Evolutionary conservation across 2,888 invertebrate species (phyloP), one percentile per base, ranked within the genome.

Genomic region (Ecdyonurus torrentis): DNA sequence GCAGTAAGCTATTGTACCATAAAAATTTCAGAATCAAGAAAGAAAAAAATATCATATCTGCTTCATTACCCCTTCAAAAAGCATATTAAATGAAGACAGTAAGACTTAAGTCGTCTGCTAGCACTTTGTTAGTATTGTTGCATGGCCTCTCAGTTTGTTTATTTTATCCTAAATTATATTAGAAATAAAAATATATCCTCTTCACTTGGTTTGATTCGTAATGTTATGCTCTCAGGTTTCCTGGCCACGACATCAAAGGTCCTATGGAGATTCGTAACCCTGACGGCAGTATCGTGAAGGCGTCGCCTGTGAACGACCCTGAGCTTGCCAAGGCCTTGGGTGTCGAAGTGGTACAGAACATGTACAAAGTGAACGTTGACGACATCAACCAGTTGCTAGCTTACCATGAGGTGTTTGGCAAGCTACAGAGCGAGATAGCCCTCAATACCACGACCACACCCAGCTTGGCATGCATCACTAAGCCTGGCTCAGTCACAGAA

Each of bases 361-460:
- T 87, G 84, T 87, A 86, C 72, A 87, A 87, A 77, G 76, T 77
- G 24, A 86, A 89, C 72, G 89, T 90, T 5, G 91, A 91, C 72
- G 91, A 91, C 71, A 81, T 91, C 63, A 90, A 89, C 68, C 90
- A 90, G 71, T 76, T 91, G 67, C 77, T 91, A 66, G 89, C 89
- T 53, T 91, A 91, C 75, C 91, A 91, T 72, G 91, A 91, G 75
- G 90, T 91, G 58, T 91, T 86, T 72, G 86, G 86, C 25, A 86
- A 86, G 71, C 74, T 86, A 64, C 84, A 83, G 68, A 78, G 77
- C 66, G 80, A 80, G n/a, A 55, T 55, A 7, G 63, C 63, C 25
- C 55, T 61, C 37, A 61, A 55, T 50, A 62, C 62, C 10, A 20
- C n/a, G 18, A 60, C 60, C 23, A 59, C 58, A 53, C 60, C 23